phyloP scores from a whole-genome alignment of 2,797 vertebrate species.

The Glyptemys insculpta region DNA sequence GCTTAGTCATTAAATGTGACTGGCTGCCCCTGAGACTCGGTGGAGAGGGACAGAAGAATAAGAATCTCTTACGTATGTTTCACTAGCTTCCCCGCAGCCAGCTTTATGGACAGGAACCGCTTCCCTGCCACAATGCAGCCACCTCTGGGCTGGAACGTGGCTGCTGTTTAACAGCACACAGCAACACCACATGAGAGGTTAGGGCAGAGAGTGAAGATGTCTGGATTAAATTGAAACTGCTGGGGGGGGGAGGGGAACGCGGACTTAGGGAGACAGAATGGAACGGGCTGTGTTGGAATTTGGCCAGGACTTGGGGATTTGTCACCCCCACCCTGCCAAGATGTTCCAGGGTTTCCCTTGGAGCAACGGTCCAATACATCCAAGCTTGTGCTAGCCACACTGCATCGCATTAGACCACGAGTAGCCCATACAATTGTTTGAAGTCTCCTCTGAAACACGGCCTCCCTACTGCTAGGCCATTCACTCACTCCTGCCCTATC shows the following conservation, averaged over 20 bases:
- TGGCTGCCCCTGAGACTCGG: background rate
- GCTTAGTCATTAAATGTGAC: background rate
- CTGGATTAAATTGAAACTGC: background rate
- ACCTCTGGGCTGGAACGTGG: background rate
- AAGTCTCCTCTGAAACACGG: background rate
- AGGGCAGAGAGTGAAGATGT: background rate
- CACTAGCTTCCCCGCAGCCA: accelerated
- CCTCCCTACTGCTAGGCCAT: background rate
- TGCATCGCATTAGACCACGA: background rate
- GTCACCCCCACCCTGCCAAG: background rate
- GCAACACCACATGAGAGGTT: background rate
- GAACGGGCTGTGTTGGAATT: background rate
- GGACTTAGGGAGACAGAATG: background rate
- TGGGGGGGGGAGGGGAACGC: background rate
- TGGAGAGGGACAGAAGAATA: background rate
- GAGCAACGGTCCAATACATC: background rate
- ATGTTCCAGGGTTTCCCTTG: background rate
- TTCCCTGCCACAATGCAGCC: background rate
- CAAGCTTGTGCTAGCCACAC: background rate
- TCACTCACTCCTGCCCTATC: background rate
- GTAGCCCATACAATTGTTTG: background rate
- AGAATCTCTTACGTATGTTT: background rate
- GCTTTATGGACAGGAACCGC: background rate
- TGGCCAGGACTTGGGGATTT: background rate
- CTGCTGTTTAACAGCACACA: background rate